A percentile compares a stretch with the other conserved stretches of the same genome.
phyloP scores from a whole-genome alignment of 2,888 invertebrate species.

The Bombyx huttoni region DNA sequence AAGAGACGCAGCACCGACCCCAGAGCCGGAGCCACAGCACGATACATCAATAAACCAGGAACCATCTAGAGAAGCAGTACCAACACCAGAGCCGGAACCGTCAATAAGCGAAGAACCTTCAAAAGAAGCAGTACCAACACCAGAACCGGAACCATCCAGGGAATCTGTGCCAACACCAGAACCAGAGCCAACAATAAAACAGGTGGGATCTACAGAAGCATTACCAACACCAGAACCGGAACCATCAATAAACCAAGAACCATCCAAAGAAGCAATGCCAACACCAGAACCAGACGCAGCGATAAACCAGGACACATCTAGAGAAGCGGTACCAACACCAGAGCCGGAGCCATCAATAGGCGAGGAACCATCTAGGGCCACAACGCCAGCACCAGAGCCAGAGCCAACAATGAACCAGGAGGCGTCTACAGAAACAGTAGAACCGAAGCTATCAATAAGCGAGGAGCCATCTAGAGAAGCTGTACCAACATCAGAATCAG shows the following conservation, averaged over 20 bases:
- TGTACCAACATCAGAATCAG: conserved; percentile 16
- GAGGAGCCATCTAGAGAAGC: conserved; percentile 16
- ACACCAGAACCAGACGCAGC: conserved; percentile 17
- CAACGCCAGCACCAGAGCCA: conserved; percentile 16
- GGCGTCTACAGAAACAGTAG: conserved; percentile 21
- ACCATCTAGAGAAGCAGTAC: conserved; percentile 13
- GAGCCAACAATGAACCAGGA: conserved; percentile 19
- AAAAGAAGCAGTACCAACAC: conserved; percentile 16
- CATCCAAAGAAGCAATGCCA: conserved; percentile 14
- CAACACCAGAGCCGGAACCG: conserved; percentile 16
- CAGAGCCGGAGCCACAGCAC: conserved; percentile 19
- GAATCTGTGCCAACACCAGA: conserved; percentile 16
- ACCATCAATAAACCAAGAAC: conserved; percentile 19
- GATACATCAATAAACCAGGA: conserved; percentile 15
- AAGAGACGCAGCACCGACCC: conserved; percentile 14
- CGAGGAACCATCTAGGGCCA: conserved; percentile 16
- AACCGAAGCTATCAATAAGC: conserved; percentile 13
- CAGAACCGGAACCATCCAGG: conserved; percentile 20
- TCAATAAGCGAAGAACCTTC: conserved; percentile 12
- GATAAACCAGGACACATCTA: conserved; percentile 12
- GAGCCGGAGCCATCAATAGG: conserved; percentile 35
- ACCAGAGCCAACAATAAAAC: conserved; percentile 15
- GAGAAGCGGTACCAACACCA: conserved; percentile 17
- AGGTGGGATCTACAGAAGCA: conserved; percentile 15
- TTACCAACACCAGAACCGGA: conserved; percentile 16